Base-by-base conservation (phyloP, 2,113 vertebrate species). In the Falcunculus frontatus region DNA sequence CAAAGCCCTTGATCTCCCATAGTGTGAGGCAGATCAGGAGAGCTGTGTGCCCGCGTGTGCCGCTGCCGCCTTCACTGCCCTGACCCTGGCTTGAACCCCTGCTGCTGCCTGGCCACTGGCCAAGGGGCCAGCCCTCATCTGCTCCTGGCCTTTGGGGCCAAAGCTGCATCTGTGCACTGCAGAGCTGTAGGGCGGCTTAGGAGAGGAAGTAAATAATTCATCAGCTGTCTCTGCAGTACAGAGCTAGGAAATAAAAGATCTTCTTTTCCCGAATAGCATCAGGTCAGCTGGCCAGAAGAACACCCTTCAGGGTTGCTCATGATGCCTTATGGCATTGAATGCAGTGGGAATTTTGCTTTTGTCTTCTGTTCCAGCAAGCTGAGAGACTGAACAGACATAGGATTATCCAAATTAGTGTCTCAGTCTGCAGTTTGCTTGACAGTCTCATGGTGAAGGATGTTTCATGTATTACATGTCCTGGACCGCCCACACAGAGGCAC, bases 81-180 rank as follows among this genome's bases (percentile, higher is more conserved):
- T 77, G 83, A 81, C 76, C 72, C 30, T 0, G 0, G 17, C 30
- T 18, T 0, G 13, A 37, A n/a, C 41, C 22, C 29, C 69, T 1
- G 14, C 73, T 81, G 55, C 63, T 6, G 0, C 4, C 3, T 53
- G 94, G 89, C 77, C 1, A 0, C 35, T 22, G 35, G 68, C 88
- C 88, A 75, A 52, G 42, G 73, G 65, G 39, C 59, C 33, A 37
- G 50, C 72, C 70, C 85, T 47, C 57, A 7, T 81, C 87, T 84
- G 63, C 82, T 75, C 1, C 0, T 0, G 13, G 74, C 16, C 6
- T 77, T 44, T 17, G 49, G 47, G 64, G 56, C 3, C 25, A 77
- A 77, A 78, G 47, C 59, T 53, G 67, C 68, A 49, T 72, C 90
- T 78, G 68, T 39, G 5, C 16, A 23, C 69, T 44, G 57, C 59